Conservation (phyloP, 2,888 invertebrate species). For the Nasonovia ribisnigri region DNA sequence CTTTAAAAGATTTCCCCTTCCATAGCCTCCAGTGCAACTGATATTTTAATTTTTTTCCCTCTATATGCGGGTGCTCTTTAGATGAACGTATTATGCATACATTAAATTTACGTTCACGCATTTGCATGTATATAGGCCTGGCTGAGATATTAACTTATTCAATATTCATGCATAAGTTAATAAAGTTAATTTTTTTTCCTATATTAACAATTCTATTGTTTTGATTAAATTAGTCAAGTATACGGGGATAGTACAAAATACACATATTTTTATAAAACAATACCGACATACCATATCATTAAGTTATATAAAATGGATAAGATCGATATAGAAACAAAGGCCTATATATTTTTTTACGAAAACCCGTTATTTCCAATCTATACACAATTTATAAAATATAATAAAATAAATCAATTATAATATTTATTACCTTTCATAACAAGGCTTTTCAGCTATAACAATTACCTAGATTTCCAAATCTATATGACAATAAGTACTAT, state of each 20-base stretch:
- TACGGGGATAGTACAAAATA: not conserved
- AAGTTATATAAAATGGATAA: not conserved
- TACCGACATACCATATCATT: not conserved
- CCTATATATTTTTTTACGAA: not conserved
- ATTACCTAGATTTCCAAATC: too few species aligned
- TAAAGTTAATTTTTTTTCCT: not conserved
- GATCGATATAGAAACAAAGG: not conserved
- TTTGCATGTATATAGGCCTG: slow-evolving; percentile 8
- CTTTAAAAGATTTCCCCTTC: not conserved
- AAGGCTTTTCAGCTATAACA: too few species aligned
- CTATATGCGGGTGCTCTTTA: not conserved
- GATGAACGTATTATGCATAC: slow-evolving; percentile 8
- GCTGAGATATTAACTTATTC: slow-evolving; percentile 13
- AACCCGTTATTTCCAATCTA: not conserved
- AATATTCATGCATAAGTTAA: slow-evolving; percentile 24
- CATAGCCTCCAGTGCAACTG: not conserved
- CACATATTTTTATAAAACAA: not conserved
- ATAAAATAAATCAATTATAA: not conserved
- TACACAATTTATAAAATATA: not conserved
- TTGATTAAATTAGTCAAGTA: slow-evolving; percentile 19
- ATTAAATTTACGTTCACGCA: slow-evolving; percentile 16
- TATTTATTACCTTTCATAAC: too few species aligned
- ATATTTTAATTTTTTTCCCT: not conserved
- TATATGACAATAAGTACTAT: too few species aligned
- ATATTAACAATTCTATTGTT: slow-evolving; percentile 27